Evolutionary conservation across 2,113 vertebrate genomes (phyloP), one percentile per base, ranked within the genome.

Genomic region (Lipophrys pholis): DNA sequence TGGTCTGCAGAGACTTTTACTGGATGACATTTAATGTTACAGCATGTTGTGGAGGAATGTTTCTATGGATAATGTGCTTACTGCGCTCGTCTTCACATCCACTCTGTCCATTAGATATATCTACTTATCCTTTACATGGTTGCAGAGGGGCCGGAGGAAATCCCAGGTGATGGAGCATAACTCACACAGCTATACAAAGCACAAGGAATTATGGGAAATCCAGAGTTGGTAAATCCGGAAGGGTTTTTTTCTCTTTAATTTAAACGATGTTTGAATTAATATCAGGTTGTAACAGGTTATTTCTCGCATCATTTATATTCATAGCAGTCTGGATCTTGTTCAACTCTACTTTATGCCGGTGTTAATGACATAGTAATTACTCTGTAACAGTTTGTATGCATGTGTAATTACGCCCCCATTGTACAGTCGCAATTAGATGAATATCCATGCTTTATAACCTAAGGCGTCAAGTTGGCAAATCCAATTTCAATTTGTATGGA

Each of bases 401-500:
- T 90, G 87, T 93, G 93, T 93, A 93, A 93, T 94, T 93, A 92
- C 90, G 72, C 89, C 89, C 87, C 87, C 89, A 91, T 91, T 91
- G 92, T 92, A 92, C 90, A 84, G 83, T 87, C 42, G 90, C 91
- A 94, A 93, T 94, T 93, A 94, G 92, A 94, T 93, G 92, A 93
- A 93, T 94, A 94, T 93, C 90, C 90, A 87, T 81, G 91, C 91
- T 93, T 93, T 93, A 91, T 93, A 93, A 94, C 94, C 93, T 93
- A 86, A 94, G 93, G 93, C 93, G 77, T 87, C 89, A 76, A 90
- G 86, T 91, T 88, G 87, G 92, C 91, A 93, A 94, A 94, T 93
- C 93, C 92, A 93, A 94, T 94, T 94, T 93, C 88, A 93, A 91
- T 94, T 94, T 94, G 89, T 91, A 92, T 91, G 91, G 90, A 89